Evolutionary conservation across 2,888 invertebrate species (phyloP), one percentile per base, ranked within the genome.

Genomic region (Heteromurus nitidus): DNA sequence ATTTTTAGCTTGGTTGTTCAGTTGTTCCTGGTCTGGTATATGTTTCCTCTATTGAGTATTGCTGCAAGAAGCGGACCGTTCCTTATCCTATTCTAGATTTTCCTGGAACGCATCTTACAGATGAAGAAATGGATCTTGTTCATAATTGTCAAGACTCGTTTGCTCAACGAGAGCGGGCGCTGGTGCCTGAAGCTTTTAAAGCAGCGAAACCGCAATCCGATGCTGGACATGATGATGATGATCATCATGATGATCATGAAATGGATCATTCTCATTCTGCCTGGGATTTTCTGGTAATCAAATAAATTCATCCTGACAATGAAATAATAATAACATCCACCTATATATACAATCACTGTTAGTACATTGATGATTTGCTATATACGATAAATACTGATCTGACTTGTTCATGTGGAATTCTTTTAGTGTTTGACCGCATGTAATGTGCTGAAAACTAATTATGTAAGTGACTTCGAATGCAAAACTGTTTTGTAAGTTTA

Each of bases 1-100:
- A n/a, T n/a, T 24, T 60, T 72, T 60, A 80, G 80, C 42, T 67
- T 22, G 80, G 65, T 5, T 80, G 80, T 62, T 50, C 73, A 9
- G 50, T 60, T 1, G 24, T 74, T 31, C 68, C 70, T 9, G 82
- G 82, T 0, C 28, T 77, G 7, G n/a, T 30, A 1, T 65, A 26
- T 26, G 1, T 1, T 0, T 28, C 28, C 1, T 53, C 64, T 18
- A 36, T 65, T 18, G 72, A 76, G 3, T 77, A 72, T 53, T 82
- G 82, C 53, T 82, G 82, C 50, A 76, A 82, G 26, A 82, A 76
- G 18, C 30, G 72, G 18, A 58, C 64, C 16, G 55, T 67, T 0
- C 82, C 82, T 0, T 82, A 67, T 24, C 31, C 68, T 13, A 31
- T 68, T 11, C 0, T 47, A 24, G 30, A 67, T 1, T 75, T 70